These are phyloP conservation scores for Tetranychus cinnabarinus DNA, from an alignment of 1,140 invertebrate genomes.

Conservation along the genomic window DNA sequence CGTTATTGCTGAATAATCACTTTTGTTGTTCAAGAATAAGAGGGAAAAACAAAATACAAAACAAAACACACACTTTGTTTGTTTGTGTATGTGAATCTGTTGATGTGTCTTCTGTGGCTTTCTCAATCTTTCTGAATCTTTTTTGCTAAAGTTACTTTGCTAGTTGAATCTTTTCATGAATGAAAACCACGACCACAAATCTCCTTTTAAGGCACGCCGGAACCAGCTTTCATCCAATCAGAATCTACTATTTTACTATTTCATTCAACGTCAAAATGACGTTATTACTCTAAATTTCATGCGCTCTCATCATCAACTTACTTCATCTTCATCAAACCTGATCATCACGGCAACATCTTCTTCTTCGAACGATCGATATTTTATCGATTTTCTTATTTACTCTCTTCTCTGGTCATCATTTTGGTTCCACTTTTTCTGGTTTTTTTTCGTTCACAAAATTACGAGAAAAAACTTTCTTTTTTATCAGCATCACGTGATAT, in stretches of 20 bases:
- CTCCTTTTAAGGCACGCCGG: neutral
- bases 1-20: neutral
- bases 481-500: too few relatives aligned
- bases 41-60: neutral
- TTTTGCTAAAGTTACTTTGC: neutral
- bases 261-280: slow-evolving; percentile 3
- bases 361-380: too few relatives aligned
- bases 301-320: neutral
- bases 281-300: neutral
- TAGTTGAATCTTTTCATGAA: neutral
- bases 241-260: neutral
- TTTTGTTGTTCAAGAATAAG: neutral
- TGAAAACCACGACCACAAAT: neutral
- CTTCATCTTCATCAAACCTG: too few relatives aligned
- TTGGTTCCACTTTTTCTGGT: too few relatives aligned
- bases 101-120: too few relatives aligned
- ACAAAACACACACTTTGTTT: neutral
- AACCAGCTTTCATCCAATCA: neutral
- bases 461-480: too few relatives aligned
- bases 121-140: neutral
- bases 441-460: too few relatives aligned
- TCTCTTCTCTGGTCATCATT: too few relatives aligned
- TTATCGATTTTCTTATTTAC: too few relatives aligned
- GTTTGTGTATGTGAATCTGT: too few relatives aligned
- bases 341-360: too few relatives aligned